Base-by-base conservation (phyloP, 2,888 invertebrate species). In the Strigamia maritima region DNA sequence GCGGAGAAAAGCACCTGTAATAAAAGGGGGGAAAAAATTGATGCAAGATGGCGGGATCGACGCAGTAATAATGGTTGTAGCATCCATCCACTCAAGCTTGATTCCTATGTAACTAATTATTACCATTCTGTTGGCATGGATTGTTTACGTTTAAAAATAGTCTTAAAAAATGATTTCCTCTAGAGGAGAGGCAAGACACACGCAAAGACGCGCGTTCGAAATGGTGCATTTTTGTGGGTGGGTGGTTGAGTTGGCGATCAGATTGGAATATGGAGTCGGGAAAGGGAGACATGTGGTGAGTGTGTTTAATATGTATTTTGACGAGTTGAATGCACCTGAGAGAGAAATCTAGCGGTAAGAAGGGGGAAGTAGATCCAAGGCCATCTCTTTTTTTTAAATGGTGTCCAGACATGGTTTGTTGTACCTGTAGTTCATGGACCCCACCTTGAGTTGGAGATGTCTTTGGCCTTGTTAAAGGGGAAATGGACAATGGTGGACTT, bases 391-490 rank as follows among this genome's bases (percentile, higher is more conserved):
- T 54, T 19, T 54, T 54, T 54, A 54, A 70, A 70, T 70, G 70
- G 70, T 70, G 28, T 26, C 70, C 70, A 70, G 70, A 70, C 70
- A 70, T 70, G 70, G 28, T 26, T 70, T 70, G 70, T 70, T 70
- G 70, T 70, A 70, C 70, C 70, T 70, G 70, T 26, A 70, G 70
- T 70, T 70, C 70, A 70, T 70, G 70, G 14, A 70, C 70, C 70
- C 70, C 70, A n/a, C n/a, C 26, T 70, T 70, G n/a, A 16, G 70
- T 70, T 26, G 28, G 60, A n/a, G 70, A 70, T 70, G 70, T 70
- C 70, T 70, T 70, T 70, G 70, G 26, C 70, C 70, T 70, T 70
- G 70, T 70, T 70, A 70, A 70, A 70, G 70, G 70, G 70, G 70
- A 70, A 70, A 70, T 70, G 70, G 70, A 28, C 70, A 70, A 70